phyloP scores from a whole-genome alignment of 2,888 invertebrate genomes.

The Xestoiulus laeticollis region DNA sequence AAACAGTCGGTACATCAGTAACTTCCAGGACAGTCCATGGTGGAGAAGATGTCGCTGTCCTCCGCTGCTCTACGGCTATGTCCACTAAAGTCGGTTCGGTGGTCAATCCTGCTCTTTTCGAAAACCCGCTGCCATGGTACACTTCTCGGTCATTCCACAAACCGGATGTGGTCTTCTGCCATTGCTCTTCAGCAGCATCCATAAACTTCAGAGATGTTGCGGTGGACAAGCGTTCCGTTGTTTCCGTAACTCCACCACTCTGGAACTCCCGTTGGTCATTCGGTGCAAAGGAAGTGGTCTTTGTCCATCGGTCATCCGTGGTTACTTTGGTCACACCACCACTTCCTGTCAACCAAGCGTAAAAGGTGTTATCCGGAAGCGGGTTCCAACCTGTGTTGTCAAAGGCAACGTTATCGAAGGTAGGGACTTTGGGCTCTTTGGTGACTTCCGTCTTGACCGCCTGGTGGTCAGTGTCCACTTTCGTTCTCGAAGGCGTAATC shows the following conservation, averaged over 20 bases:
- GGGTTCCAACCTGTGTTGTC: conserved; percentile 49
- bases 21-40: neutral
- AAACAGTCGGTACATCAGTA: neutral
- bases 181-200: neutral
- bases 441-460: neutral
- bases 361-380: conserved; percentile 43
- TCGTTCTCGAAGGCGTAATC: neutral
- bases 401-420: neutral
- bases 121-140: neutral
- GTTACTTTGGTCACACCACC: neutral
- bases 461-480: neutral
- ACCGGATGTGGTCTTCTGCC: neutral
- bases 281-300: neutral
- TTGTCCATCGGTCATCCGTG: neutral
- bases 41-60: neutral
- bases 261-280: neutral
- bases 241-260: neutral
- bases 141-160: neutral
- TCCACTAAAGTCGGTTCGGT: neutral
- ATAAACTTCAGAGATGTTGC: too few relatives aligned
- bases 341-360: conserved; percentile 23
- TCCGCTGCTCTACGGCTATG: neutral
- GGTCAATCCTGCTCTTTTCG: neutral
- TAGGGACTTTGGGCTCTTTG: neutral
- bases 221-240: neutral